Evolutionary conservation across 2,797 vertebrate genomes (phyloP).

Genomic region (Ceryle rudis): DNA sequence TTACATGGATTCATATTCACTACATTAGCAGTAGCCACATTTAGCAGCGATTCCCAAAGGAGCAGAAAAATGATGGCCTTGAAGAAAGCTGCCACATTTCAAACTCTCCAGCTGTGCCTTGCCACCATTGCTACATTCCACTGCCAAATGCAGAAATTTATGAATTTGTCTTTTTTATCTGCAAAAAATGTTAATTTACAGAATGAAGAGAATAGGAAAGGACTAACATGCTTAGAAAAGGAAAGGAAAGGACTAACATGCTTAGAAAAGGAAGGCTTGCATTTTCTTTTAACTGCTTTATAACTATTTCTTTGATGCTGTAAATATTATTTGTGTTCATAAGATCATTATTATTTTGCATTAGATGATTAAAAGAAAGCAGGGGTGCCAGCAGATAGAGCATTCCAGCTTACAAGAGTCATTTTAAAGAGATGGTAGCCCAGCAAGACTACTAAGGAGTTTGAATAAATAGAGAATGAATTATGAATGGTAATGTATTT

Average conservation of each 20-base stretch:
- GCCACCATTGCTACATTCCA: conserved; percentile 48
- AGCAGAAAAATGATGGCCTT: conserved; percentile 56
- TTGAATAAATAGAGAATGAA: conserved; percentile 58
- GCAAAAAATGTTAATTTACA: conserved; percentile 71
- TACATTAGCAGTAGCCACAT: conserved; percentile 59
- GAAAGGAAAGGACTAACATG: not conserved
- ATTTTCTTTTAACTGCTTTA: conserved; percentile 45
- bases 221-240: not conserved
- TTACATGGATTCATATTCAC: conserved; percentile 58
- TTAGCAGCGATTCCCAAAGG: conserved; percentile 57
- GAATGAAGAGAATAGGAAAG: conserved; percentile 33
- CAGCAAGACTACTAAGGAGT: not conserved
- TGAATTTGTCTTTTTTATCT: conserved; percentile 65
- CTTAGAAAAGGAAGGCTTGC: conserved; percentile 17
- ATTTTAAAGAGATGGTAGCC: conserved; percentile 15
- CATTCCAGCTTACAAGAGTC: not conserved
- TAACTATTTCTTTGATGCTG: not conserved
- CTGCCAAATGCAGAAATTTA: conserved; percentile 67
- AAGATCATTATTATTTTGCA: conserved; percentile 18
- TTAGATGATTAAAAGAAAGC: conserved; percentile 27
- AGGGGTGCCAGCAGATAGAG: not conserved
- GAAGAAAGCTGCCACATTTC: conserved; percentile 67
- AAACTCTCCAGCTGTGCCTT: conserved; percentile 60
- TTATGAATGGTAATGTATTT: conserved; percentile 32
- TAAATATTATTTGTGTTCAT: conserved; percentile 28